phyloP scores from a whole-genome alignment of 2,113 vertebrate species.

The Megaceryle maxima region DNA sequence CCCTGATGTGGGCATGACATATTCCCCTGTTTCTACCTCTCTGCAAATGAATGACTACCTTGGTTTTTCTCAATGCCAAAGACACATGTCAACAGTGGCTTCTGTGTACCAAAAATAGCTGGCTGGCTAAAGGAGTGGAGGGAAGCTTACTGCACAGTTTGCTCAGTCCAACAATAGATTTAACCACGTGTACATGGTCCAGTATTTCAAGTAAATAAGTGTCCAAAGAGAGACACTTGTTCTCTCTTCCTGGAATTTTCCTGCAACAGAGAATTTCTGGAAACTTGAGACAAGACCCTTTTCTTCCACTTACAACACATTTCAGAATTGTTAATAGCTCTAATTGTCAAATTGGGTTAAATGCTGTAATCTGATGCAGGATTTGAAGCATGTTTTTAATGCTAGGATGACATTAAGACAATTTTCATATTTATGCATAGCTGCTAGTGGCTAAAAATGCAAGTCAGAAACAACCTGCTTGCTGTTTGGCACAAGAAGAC shows the following conservation, averaged over 20 bases:
- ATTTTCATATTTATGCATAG: neutral
- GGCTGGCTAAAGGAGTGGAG: neutral
- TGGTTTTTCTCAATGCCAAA: neutral
- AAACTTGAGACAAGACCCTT: neutral
- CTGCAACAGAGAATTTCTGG: neutral
- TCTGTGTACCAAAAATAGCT: neutral
- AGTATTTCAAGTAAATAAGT: neutral
- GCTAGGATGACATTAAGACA: neutral
- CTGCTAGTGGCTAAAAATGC: neutral
- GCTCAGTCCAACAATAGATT: neutral
- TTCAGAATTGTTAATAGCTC: neutral
- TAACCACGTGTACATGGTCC: neutral
- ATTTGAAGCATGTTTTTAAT: neutral
- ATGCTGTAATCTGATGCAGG: neutral
- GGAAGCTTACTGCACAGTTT: neutral
- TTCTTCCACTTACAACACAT: neutral
- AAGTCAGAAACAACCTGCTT: neutral
- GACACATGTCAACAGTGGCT: rapidly evolving
- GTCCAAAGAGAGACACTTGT: neutral
- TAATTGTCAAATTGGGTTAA: neutral
- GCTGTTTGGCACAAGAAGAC: neutral
- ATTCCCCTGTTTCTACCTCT: neutral
- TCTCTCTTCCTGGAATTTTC: neutral
- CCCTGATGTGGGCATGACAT: too few species aligned
- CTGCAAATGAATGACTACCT: neutral